Evolutionary conservation across 2,888 invertebrate species (phyloP).

Genomic region (Drosophila niveifrons): DNA sequence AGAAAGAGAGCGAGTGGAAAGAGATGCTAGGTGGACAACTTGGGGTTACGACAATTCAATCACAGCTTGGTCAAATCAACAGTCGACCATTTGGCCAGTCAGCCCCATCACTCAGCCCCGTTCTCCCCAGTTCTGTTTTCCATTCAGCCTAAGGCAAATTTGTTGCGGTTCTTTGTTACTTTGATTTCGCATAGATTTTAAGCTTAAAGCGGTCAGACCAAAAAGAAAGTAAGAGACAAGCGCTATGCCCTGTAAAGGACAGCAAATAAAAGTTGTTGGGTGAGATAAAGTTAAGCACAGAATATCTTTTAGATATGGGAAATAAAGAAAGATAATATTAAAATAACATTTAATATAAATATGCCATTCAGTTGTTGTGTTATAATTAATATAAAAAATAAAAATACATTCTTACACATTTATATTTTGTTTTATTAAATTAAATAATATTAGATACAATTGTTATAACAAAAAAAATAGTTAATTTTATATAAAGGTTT

Average conservation of each 20-base stretch:
- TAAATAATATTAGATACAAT: too few species aligned
- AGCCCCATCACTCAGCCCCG: constrained; percentile 45
- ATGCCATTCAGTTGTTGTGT: too few species aligned
- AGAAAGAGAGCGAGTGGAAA: background rate
- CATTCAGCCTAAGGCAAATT: constrained; percentile 71
- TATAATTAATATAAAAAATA: too few species aligned
- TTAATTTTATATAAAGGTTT: too few species aligned
- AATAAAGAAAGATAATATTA: too few species aligned
- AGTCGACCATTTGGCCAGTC: constrained; percentile 61
- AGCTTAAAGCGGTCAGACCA: constrained; percentile 63
- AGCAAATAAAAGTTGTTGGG: background rate
- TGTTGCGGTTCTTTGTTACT: constrained; percentile 78
- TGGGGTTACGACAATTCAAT: constrained; percentile 76
- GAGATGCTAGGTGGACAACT: constrained; percentile 28
- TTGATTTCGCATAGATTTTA: constrained; percentile 73
- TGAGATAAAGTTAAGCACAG: background rate
- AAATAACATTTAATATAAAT: too few species aligned
- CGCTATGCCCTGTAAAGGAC: constrained; percentile 14
- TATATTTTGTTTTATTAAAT: too few species aligned
- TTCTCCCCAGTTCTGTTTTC: background rate
- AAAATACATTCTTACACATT: too few species aligned
- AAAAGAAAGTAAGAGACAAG: constrained; percentile 3
- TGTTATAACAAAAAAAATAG: too few species aligned
- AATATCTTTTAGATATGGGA: too few species aligned
- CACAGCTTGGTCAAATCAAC: constrained; percentile 74